These are phyloP conservation scores for Osedax fenrisi DNA, from an alignment of 2,888 invertebrate genomes.

Conservation along the genomic window DNA sequence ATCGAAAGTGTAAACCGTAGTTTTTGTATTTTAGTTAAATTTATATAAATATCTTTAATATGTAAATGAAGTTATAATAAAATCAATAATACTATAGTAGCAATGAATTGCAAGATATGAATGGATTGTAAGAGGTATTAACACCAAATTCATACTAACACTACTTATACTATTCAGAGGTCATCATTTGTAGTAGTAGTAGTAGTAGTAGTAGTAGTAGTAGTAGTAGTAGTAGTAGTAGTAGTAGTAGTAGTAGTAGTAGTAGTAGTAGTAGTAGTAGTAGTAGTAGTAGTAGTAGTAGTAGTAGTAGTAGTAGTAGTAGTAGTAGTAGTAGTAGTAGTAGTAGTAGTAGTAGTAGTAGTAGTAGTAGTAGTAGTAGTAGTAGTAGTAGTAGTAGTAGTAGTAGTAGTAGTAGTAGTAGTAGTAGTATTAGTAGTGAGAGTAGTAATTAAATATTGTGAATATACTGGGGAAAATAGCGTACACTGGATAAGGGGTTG, in stretches of 20 bases:
- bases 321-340: constrained; percentile 22
- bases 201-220: constrained; percentile 10
- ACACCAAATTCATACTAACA: too few species aligned
- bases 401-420: constrained; percentile 9
- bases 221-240: constrained; percentile 23
- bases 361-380: constrained; percentile 22
- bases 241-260: constrained; percentile 23
- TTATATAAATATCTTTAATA: too few species aligned
- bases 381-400: constrained; percentile 21
- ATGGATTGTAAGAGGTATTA: too few species aligned
- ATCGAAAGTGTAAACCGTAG: too few species aligned
- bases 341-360: constrained; percentile 22
- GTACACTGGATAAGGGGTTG: neutral
- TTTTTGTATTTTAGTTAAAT: too few species aligned
- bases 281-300: constrained; percentile 23
- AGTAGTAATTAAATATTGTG: neutral
- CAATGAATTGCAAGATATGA: too few species aligned
- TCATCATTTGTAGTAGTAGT: neutral
- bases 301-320: constrained; percentile 21
- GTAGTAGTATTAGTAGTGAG: constrained; percentile 3
- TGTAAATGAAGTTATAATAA: too few species aligned
- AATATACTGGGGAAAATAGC: neutral
- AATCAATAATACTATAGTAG: too few species aligned
- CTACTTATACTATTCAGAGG: too few species aligned
- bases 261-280: constrained; percentile 24